Percentiles rank a stretch among this genome's conserved stretches.
Conservation (phyloP, 2,113 vertebrate genomes). For the Leucoraja erinaceus region DNA sequence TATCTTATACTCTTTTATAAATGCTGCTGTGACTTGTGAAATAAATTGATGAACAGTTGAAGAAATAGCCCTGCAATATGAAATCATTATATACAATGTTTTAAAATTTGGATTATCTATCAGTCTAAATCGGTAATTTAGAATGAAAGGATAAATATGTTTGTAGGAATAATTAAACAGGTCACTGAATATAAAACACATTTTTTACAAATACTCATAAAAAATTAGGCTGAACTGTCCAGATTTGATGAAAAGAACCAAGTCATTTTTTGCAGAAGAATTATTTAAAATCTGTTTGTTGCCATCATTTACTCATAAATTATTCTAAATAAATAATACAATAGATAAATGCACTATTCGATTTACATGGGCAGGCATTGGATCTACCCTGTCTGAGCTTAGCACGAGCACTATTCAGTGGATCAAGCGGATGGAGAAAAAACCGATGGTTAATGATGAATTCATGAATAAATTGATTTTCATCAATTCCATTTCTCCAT, state of each 20-base stretch:
- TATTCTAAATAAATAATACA: constrained; percentile 18
- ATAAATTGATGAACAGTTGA: background rate
- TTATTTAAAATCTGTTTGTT: background rate
- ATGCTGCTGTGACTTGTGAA: background rate
- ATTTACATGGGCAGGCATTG: background rate
- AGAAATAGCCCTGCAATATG: background rate
- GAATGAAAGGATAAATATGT: background rate
- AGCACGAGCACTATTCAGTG: background rate
- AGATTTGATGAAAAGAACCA: background rate
- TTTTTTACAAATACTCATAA: background rate
- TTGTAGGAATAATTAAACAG: background rate
- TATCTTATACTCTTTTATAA: background rate
- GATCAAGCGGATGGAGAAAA: background rate
- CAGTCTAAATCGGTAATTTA: background rate
- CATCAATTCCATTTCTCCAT: background rate
- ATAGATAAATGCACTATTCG: no score
- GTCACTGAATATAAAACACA: background rate
- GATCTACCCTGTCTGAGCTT: no score
- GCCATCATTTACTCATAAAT: background rate
- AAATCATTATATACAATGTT: background rate
- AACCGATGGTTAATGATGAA: background rate
- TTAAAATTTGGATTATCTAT: background rate
- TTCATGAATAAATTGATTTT: background rate
- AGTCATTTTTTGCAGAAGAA: background rate
- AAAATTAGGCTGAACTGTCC: background rate